These are phyloP conservation scores for Ctenodactylus gundi DNA, from an alignment of 2,113 vertebrate species.

Conservation along the genomic window DNA sequence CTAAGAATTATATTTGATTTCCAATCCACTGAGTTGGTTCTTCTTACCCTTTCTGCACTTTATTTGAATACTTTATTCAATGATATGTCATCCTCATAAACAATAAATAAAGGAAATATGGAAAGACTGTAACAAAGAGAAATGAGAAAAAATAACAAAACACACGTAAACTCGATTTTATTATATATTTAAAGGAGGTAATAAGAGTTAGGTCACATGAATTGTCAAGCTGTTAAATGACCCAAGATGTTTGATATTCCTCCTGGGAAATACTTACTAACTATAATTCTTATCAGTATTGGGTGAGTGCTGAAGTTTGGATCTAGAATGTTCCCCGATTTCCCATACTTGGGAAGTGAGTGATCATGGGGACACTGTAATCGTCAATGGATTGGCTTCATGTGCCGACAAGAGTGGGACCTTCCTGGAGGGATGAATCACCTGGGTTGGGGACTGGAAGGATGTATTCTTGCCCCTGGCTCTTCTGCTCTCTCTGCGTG, in stretches of 20 bases:
- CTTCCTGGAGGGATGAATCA: too few relatives aligned
- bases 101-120: background rate
- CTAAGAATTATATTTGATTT: background rate
- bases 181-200: background rate
- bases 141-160: background rate
- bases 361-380: too few relatives aligned
- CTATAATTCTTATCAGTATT: background rate
- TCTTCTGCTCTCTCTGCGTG: too few relatives aligned
- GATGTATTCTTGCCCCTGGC: too few relatives aligned
- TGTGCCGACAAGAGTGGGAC: too few relatives aligned
- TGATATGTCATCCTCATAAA: background rate
- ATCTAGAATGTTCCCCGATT: too few relatives aligned
- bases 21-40: background rate
- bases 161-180: background rate
- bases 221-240: background rate
- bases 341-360: too few relatives aligned
- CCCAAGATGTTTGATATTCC: background rate
- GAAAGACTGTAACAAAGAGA: background rate
- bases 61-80: background rate
- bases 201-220: background rate
- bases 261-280: background rate
- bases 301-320: too few relatives aligned
- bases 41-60: background rate
- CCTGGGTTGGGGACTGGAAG: too few relatives aligned
- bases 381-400: too few relatives aligned